Conservation (phyloP, 2,113 vertebrate genomes). For the Maccullochella peelii region DNA sequence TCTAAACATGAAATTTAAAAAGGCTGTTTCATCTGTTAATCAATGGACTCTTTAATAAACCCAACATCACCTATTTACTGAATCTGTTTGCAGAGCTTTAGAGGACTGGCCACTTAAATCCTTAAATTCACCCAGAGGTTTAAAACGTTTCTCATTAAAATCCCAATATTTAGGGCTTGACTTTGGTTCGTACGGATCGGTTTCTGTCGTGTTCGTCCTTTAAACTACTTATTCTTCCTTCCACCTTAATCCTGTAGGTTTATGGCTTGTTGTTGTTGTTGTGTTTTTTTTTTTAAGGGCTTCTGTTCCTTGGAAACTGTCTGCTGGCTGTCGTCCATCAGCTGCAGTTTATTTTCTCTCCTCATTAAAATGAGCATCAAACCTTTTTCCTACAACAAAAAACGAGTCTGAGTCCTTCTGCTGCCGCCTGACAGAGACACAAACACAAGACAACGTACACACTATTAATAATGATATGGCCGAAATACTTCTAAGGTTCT, state of each 20-base stretch:
- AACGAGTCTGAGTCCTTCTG: not conserved
- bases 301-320: not conserved
- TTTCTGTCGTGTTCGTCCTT: not conserved
- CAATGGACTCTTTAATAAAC: too few species aligned
- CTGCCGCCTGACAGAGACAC: not conserved
- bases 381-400: not conserved
- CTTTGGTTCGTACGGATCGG: too few species aligned
- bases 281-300: too few species aligned
- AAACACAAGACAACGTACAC: not conserved
- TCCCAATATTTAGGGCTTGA: not conserved
- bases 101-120: not conserved
- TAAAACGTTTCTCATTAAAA: not conserved
- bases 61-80: not conserved
- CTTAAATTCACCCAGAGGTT: not conserved
- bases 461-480: not conserved
- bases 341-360: constrained; percentile 18
- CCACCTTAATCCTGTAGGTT: not conserved
- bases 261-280: too few species aligned
- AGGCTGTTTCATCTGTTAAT: not conserved
- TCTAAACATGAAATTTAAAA: not conserved
- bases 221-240: not conserved
- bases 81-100: not conserved
- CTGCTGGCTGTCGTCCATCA: constrained; percentile 17
- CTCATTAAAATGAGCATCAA: constrained; percentile 37
- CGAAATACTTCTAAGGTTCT: not conserved